phyloP scores from a whole-genome alignment of 2,888 invertebrate genomes.

The Protodeltote pygarga region DNA sequence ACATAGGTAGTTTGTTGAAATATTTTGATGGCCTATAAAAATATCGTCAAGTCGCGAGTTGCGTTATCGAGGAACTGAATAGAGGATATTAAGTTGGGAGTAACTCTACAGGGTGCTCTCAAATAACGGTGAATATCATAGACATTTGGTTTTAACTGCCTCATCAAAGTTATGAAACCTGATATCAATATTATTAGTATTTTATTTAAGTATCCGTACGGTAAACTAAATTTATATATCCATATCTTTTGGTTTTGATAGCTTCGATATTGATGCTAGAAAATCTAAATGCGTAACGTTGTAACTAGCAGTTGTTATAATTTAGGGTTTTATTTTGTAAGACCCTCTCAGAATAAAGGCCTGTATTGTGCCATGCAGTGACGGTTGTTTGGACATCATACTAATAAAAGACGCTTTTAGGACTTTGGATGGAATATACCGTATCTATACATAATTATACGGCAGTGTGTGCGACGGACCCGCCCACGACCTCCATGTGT shows the following conservation, averaged over 20 bases:
- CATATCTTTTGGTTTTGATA: not conserved
- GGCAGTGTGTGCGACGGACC: no score
- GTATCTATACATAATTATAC: no score
- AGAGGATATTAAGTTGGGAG: constrained; percentile 13
- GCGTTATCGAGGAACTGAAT: constrained; percentile 19
- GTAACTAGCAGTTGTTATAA: no score
- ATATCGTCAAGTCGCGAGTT: constrained; percentile 11
- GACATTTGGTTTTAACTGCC: constrained; percentile 11
- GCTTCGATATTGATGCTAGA: constrained; percentile 1
- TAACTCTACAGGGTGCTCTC: constrained; percentile 15
- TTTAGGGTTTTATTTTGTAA: no score
- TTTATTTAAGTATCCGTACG: not conserved
- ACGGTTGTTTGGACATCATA: no score
- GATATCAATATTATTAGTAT: not conserved
- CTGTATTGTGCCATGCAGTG: no score
- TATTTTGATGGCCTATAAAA: constrained; percentile 29
- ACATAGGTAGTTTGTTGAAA: constrained; percentile 15
- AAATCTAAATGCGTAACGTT: no score
- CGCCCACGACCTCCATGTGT: no score
- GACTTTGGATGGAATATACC: no score
- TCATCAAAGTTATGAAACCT: constrained; percentile 12
- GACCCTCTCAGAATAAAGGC: no score
- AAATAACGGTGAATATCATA: constrained; percentile 9
- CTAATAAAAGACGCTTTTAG: no score
- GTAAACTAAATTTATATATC: not conserved